Evolutionary conservation across 2,797 vertebrate species (phyloP).

Genomic region (Manis javanica): DNA sequence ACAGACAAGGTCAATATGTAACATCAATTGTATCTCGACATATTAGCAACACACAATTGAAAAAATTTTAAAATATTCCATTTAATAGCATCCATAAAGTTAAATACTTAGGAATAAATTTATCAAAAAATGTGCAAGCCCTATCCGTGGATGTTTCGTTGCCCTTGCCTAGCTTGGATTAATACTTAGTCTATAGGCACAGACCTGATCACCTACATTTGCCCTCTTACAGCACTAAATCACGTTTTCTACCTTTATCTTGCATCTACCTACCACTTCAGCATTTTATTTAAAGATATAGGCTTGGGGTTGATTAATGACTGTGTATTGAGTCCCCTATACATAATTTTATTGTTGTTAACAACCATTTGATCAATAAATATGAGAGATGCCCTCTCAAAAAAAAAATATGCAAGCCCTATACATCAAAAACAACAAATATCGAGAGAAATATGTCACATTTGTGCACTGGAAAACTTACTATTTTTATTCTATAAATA

Average conservation of each 20-base stretch:
- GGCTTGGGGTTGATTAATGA: too few species aligned
- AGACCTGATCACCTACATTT: too few species aligned
- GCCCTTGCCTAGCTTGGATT: too few species aligned
- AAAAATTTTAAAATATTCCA: not conserved
- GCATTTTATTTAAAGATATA: too few species aligned
- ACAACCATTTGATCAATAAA: too few species aligned
- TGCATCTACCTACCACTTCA: too few species aligned
- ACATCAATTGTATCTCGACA: not conserved
- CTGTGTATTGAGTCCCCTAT: too few species aligned
- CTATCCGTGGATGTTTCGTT: not conserved
- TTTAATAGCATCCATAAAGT: not conserved
- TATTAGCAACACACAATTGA: not conserved
- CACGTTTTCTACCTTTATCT: too few species aligned
- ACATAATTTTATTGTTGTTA: too few species aligned
- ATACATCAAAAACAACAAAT: constrained; percentile 16
- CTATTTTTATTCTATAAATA: not conserved
- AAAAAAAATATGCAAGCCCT: not conserved
- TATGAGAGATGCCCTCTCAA: too few species aligned
- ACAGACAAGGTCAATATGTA: not conserved
- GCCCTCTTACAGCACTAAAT: too few species aligned
- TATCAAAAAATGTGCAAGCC: not conserved
- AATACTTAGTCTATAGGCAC: too few species aligned
- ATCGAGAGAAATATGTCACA: not conserved
- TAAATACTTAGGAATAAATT: not conserved
- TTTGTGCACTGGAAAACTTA: not conserved